These are phyloP conservation scores for Altica lythri DNA, from an alignment of 2,888 invertebrate species.

Conservation along the genomic window DNA sequence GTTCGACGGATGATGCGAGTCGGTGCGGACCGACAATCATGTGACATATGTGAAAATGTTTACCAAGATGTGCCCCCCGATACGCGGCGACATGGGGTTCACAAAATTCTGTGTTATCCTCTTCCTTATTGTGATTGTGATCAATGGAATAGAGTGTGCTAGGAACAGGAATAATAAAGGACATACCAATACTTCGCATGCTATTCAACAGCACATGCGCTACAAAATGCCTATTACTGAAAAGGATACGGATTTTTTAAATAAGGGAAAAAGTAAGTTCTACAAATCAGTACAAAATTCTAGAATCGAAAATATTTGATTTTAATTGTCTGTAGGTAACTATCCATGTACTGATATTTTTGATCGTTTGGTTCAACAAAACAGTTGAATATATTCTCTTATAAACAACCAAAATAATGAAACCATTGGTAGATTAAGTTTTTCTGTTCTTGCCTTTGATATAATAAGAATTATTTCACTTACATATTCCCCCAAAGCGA, in stretches of 20 bases:
- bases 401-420: no score
- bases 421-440: no score
- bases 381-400: no score
- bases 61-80: constrained; percentile 37
- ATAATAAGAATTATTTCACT: no score
- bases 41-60: constrained; percentile 35
- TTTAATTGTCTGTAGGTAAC: no score
- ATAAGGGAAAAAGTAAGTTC: constrained; percentile 54
- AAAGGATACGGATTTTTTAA: constrained; percentile 49
- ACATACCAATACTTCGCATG: constrained; percentile 28
- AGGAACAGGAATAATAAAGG: constrained; percentile 34
- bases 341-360: no score
- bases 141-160: constrained; percentile 34
- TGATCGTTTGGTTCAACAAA: no score
- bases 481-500: no score
- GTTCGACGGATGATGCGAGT: constrained; percentile 42
- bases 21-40: constrained; percentile 41
- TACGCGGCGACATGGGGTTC: constrained; percentile 35
- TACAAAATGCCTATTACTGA: constrained; percentile 33
- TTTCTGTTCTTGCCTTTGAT: no score
- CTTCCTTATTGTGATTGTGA: constrained; percentile 35
- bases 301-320: no score
- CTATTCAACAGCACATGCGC: constrained; percentile 33
- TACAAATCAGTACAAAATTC: constrained; percentile 20
- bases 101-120: constrained; percentile 31